A percentile compares a stretch with the other conserved stretches of the same genome.
These are phyloP conservation scores for Cremastinae sp. DNA, from an alignment of 2,888 invertebrate genomes.

Conservation along the genomic window DNA sequence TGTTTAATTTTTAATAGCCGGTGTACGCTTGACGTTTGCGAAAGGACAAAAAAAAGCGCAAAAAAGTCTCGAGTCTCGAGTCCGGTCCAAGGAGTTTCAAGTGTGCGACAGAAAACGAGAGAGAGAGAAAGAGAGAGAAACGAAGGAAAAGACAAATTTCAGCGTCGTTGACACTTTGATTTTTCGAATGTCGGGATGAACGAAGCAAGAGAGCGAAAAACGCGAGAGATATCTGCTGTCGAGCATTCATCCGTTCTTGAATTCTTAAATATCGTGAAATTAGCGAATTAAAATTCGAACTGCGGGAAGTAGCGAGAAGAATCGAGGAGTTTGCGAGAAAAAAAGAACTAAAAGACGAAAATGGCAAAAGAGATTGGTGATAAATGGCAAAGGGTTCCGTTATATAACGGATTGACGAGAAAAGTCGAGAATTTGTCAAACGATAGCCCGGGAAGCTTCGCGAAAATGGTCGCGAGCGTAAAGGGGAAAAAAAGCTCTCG, in stretches of 20 bases:
- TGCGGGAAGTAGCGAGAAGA: conserved; percentile 47
- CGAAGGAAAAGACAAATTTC: too few relatives aligned
- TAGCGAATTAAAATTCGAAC: conserved; percentile 78
- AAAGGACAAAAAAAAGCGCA: conserved; percentile 11
- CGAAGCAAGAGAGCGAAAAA: neutral
- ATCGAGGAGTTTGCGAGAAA: conserved; percentile 44
- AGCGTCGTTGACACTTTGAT: conserved; percentile 75
- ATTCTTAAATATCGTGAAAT: conserved; percentile 79
- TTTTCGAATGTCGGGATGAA: conserved; percentile 71
- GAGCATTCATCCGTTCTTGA: conserved; percentile 74
- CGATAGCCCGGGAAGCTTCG: conserved; percentile 1
- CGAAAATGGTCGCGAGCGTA: neutral
- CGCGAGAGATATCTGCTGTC: conserved; percentile 45
- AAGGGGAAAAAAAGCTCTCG: neutral
- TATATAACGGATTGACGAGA: neutral
- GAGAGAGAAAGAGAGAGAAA: too few relatives aligned
- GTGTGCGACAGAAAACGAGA: conserved; percentile 7
- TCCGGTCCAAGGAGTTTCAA: conserved; percentile 60
- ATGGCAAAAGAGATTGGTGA: conserved; percentile 31
- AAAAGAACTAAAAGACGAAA: conserved; percentile 15
- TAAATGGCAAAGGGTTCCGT: conserved; percentile 19
- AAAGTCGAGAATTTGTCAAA: conserved; percentile 25
- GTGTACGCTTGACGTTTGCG: conserved; percentile 78
- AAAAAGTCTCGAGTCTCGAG: conserved; percentile 69
- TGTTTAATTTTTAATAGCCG: conserved; percentile 79